phyloP scores from a whole-genome alignment of 2,113 vertebrate species.

The Abramis brama region DNA sequence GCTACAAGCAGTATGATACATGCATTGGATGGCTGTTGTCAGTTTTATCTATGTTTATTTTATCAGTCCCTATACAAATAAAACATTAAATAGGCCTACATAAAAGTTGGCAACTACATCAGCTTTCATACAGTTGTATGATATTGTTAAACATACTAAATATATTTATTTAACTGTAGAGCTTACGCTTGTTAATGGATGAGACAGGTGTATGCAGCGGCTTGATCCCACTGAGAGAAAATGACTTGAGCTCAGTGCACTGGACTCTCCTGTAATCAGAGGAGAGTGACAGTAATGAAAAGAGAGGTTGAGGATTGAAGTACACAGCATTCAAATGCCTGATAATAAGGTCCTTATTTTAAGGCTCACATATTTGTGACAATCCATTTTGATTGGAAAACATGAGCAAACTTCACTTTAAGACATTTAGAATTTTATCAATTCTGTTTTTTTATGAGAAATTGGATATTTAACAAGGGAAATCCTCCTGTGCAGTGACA shows the following conservation, averaged over 20 bases:
- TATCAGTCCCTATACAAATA: too few relatives aligned
- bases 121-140: neutral
- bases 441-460: neutral
- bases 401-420: neutral
- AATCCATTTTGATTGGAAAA: neutral
- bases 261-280: neutral
- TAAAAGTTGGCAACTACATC: neutral
- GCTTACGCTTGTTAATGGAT: neutral
- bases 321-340: neutral
- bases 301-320: neutral
- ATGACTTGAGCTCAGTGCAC: neutral
- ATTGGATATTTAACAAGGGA: neutral
- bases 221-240: neutral
- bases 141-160: slow-evolving; percentile 11
- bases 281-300: neutral
- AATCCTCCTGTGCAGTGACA: neutral
- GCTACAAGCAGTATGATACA: too few relatives aligned
- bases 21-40: too few relatives aligned
- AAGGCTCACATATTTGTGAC: neutral
- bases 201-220: slow-evolving; percentile 1
- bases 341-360: neutral
- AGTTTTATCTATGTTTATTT: too few relatives aligned
- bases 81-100: too few relatives aligned
- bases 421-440: neutral
- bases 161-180: neutral